A percentile compares a stretch with the other conserved stretches of the same genome.
phyloP scores from a whole-genome alignment of 2,888 invertebrate genomes.

The Catocala nupta region DNA sequence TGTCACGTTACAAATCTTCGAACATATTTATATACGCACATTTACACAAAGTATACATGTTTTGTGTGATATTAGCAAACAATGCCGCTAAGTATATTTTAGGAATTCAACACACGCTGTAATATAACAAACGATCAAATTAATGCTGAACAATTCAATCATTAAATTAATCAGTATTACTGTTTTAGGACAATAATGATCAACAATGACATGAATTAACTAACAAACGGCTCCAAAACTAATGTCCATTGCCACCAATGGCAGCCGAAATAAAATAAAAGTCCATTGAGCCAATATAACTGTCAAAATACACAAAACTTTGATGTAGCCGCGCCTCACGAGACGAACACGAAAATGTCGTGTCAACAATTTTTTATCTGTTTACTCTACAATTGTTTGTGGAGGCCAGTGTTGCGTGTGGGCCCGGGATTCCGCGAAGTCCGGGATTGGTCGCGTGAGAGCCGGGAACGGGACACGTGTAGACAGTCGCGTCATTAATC shows the following conservation, averaged over 20 bases:
- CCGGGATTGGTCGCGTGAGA: conserved; percentile 52
- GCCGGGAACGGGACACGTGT: conserved; percentile 46
- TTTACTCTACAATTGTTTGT: conserved; percentile 50
- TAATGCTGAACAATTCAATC: not conserved
- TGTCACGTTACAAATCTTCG: too few species aligned
- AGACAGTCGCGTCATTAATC: conserved; percentile 44
- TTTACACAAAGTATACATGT: too few species aligned
- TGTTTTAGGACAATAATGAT: too few species aligned
- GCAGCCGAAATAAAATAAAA: conserved; percentile 4
- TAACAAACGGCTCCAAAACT: too few species aligned
- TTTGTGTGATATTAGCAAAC: too few species aligned
- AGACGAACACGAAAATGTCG: conserved; percentile 37
- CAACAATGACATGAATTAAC: too few species aligned
- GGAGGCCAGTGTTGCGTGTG: conserved; percentile 54
- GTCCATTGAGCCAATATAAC: conserved; percentile 26
- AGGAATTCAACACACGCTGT: too few species aligned
- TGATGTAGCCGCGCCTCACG: conserved; percentile 42
- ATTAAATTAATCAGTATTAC: not conserved
- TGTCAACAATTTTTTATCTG: conserved; percentile 44
- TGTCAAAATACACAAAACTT: conserved; percentile 27
- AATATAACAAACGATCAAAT: too few species aligned
- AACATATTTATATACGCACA: too few species aligned
- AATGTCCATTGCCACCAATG: too few species aligned
- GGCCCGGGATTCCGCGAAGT: conserved; percentile 56
- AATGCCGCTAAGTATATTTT: too few species aligned